A percentile compares a stretch with the other conserved stretches of the same genome.
Evolutionary conservation across 2,888 invertebrate species (phyloP).

Genomic region (Ornithoptera priamus): DNA sequence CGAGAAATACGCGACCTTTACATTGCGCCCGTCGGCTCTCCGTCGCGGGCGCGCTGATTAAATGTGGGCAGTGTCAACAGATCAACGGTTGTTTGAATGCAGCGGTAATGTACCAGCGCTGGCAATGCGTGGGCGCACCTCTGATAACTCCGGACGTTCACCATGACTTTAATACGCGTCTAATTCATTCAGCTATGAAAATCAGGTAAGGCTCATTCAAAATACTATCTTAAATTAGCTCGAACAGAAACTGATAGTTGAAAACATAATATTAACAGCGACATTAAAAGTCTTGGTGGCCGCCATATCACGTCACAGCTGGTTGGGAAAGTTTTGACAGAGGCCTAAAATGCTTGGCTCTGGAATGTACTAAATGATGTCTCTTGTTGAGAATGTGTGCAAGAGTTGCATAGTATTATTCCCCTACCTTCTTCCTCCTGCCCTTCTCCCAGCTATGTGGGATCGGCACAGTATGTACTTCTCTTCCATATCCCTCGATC

Average conservation of each 20-base stretch:
- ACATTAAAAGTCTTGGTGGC: no score
- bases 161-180: not conserved
- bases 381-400: no score
- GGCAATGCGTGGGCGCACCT: conserved; percentile 28
- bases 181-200: not conserved
- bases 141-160: conserved; percentile 1
- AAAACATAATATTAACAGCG: no score
- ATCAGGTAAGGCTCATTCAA: not conserved
- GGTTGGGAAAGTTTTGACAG: no score
- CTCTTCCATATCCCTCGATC: no score
- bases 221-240: not conserved
- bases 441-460: no score
- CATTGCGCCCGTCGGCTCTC: conserved; percentile 25
- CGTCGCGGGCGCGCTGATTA: conserved; percentile 27
- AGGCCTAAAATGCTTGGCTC: no score
- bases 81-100: conserved; percentile 33
- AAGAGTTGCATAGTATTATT: no score
- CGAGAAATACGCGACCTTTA: conserved; percentile 24
- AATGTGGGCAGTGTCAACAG: conserved; percentile 36
- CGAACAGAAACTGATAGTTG: not conserved
- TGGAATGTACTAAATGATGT: no score
- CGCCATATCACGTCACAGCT: no score
- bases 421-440: no score
- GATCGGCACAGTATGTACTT: no score
- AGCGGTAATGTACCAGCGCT: conserved; percentile 36